Evolutionary conservation across 2,797 vertebrate genomes (phyloP).

Genomic region (Huso huso): DNA sequence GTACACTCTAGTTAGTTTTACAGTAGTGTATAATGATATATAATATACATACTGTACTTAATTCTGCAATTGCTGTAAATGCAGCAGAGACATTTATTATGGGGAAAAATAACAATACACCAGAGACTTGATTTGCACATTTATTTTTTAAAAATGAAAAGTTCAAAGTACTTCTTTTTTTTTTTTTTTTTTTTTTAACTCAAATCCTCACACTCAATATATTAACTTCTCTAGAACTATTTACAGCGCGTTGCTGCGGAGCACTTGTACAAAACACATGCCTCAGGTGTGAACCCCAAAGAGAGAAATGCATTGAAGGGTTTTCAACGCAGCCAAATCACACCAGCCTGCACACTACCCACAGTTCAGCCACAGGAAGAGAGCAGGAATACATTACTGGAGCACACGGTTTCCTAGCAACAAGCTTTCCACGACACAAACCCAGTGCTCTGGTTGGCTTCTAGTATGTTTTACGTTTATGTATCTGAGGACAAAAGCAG

Average conservation of each 20-base stretch:
- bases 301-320: conserved; percentile 64
- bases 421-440: conserved; percentile 6
- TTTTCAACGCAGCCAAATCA: conserved; percentile 60
- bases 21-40: too few species aligned
- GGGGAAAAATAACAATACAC: too few species aligned
- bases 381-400: conserved; percentile 29
- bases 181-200: conserved; percentile 50
- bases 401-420: conserved; percentile 58
- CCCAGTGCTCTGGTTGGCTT: too few species aligned
- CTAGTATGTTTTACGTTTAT: too few species aligned
- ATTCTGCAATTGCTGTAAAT: too few species aligned
- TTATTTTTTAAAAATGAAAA: too few species aligned
- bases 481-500: too few species aligned
- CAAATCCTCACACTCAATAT: conserved; percentile 73
- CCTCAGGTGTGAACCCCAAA: conserved; percentile 66
- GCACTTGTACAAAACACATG: conserved; percentile 67
- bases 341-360: conserved; percentile 69
- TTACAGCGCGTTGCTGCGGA: conserved; percentile 65
- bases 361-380: conserved; percentile 68
- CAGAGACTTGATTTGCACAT: too few species aligned
- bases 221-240: conserved; percentile 57
- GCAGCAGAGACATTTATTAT: too few species aligned
- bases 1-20: too few species aligned
- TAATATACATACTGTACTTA: too few species aligned
- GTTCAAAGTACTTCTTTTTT: conserved; percentile 36